Conservation (phyloP, 2,113 vertebrate genomes). For the Actinemys pallida region DNA sequence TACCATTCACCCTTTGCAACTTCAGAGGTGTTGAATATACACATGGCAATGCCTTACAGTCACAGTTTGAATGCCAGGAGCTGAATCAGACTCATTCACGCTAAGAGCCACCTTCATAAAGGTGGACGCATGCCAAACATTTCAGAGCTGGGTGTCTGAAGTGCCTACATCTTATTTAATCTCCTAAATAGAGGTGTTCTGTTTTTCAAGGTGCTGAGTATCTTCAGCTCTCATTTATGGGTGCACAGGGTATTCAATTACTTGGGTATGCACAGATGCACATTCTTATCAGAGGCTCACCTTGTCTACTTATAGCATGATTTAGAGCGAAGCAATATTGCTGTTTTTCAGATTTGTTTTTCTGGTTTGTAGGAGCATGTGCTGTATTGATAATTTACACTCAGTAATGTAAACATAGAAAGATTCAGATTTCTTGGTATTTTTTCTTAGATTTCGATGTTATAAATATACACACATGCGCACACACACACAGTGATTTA, state of each 20-base stretch:
- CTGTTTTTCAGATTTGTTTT: background rate
- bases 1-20: background rate
- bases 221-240: background rate
- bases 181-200: accelerated
- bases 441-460: background rate
- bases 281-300: background rate
- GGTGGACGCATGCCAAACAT: background rate
- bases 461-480: background rate
- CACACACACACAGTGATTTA: background rate
- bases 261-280: accelerated
- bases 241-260: accelerated
- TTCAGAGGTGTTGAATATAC: background rate
- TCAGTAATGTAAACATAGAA: background rate
- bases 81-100: background rate
- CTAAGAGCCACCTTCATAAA: accelerated
- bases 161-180: accelerated
- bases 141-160: accelerated
- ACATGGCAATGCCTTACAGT: background rate
- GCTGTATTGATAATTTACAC: background rate
- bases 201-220: accelerated
- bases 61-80: background rate
- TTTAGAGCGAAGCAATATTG: accelerated
- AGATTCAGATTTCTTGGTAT: background rate
- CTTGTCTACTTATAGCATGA: background rate
- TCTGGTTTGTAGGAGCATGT: background rate